Conservation (phyloP, 64 coral and sea anemone species). For the Anthopleura sola region DNA sequence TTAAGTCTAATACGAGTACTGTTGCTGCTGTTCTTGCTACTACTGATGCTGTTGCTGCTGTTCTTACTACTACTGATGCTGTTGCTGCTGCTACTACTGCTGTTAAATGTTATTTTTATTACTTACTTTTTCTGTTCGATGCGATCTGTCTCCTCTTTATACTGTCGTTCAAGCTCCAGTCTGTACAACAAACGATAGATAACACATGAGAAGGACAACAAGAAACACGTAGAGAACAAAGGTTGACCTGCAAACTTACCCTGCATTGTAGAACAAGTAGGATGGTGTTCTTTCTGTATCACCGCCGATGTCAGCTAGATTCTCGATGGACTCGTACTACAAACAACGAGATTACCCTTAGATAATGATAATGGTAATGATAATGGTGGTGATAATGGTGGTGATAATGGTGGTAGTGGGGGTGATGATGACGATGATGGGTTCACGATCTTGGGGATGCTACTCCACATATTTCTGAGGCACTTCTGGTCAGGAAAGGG, state of each 20-base stretch:
- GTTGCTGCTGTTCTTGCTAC: neutral
- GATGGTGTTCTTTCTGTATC: conserved; percentile 85
- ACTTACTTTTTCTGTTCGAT: conserved; percentile 92
- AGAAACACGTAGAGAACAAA: neutral
- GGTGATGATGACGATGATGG: neutral
- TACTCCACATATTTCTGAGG: too few species aligned
- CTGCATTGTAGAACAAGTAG: conserved; percentile 94
- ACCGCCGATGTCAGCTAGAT: conserved; percentile 63
- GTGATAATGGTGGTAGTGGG: too few species aligned
- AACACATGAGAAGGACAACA: neutral
- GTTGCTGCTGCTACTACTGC: neutral
- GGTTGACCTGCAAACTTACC: conserved; percentile 29
- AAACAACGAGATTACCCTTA: neutral
- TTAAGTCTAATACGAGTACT: neutral
- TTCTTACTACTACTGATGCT: neutral
- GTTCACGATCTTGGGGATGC: neutral
- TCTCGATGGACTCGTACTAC: conserved; percentile 98
- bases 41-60: neutral
- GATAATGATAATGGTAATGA: too few species aligned
- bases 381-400: too few species aligned
- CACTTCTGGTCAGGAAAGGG: too few species aligned
- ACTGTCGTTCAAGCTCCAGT: conserved; percentile 94
- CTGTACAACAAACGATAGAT: conserved; percentile 31
- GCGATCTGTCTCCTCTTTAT: conserved; percentile 80
- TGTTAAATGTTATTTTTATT: neutral